Evolutionary conservation across 2,113 vertebrate species (phyloP), one percentile per base, ranked within the genome.

Genomic region (Penelope pileata): DNA sequence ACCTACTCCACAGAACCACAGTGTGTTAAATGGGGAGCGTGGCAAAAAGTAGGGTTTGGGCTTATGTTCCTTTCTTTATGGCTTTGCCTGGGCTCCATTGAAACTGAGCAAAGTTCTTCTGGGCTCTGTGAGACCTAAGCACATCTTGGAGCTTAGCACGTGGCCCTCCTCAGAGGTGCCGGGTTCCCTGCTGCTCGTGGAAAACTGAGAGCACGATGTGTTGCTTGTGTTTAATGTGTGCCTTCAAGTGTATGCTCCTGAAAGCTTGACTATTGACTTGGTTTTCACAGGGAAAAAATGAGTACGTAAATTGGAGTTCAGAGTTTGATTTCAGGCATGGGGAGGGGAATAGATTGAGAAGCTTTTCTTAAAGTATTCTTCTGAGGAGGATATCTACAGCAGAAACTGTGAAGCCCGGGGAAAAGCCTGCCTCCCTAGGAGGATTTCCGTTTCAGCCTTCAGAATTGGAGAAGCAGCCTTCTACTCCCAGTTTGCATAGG

Each of bases 221-320:
- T 47, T 15, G 12, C 30, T 32, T 9, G 16, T 32, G 1, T 47
- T 66, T 60, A 63, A 51, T 1, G 0, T 9, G 12, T 42, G 17
- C 24, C 6, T 64, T 88, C 45, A 48, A 45, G 26, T 7, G 0
- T 32, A 12, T 53, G 15, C 54, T 83, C 47, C 42, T 48, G 32
- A 50, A 47, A 42, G n/a, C 29, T 62, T 19, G 21, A 16, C 56
- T 78, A 30, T 66, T 63, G 67, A 47, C 24, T 86, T 64, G 40
- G 12, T 51, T 69, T 76, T 76, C 18, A 45, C 48, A 38, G 29
- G 12, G 3, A 51, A 69, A 87, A 76, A 59, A 36, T 3, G 24
- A 50, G 1, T 34, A 2, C 54, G 34, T 59, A 70, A 40, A 56
- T 51, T 0, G 0, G 12, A 5, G 16, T 13, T 91, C 11, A 12